These are phyloP conservation scores for Tenualosa ilisha DNA, from an alignment of 2,797 vertebrate species.

Conservation along the genomic window DNA sequence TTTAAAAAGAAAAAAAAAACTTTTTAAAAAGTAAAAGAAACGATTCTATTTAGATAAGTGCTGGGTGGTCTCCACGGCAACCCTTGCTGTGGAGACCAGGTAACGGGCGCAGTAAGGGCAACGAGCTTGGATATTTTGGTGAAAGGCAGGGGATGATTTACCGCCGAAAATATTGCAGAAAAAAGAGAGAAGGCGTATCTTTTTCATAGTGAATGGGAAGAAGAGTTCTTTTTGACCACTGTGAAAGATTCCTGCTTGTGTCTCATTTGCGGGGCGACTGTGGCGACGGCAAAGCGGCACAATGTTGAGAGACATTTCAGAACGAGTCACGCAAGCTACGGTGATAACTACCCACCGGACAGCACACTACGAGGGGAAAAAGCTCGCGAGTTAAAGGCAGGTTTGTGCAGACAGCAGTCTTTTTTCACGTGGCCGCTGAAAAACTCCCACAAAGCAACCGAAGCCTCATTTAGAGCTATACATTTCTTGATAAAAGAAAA, in stretches of 20 bases:
- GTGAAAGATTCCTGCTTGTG: constrained; percentile 24
- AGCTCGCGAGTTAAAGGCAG: constrained; percentile 2
- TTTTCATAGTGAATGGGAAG: constrained; percentile 29
- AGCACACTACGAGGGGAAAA: constrained; percentile 19
- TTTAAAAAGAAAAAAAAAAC: too few species aligned
- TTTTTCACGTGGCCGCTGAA: constrained; percentile 17
- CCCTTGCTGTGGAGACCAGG: too few species aligned
- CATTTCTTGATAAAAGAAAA: constrained; percentile 3
- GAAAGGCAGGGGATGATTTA: too few species aligned
- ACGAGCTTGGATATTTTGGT: too few species aligned
- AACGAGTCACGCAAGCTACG: constrained; percentile 16
- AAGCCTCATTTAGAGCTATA: constrained; percentile 29
- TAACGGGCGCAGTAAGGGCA: too few species aligned
- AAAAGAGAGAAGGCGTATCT: too few species aligned
- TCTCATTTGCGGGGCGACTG: constrained; percentile 27
- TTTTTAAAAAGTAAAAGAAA: too few species aligned
- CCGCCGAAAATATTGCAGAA: too few species aligned
- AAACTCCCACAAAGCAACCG: constrained; percentile 27
- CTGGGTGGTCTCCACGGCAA: too few species aligned
- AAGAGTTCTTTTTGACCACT: constrained; percentile 21
- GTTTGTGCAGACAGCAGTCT: background rate
- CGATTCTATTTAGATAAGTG: too few species aligned
- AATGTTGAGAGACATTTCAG: constrained; percentile 26
- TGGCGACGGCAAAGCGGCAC: background rate
- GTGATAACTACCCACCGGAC: constrained; percentile 23